phyloP scores from a whole-genome alignment of 2,113 vertebrate species.

The Cinclus cinclus region DNA sequence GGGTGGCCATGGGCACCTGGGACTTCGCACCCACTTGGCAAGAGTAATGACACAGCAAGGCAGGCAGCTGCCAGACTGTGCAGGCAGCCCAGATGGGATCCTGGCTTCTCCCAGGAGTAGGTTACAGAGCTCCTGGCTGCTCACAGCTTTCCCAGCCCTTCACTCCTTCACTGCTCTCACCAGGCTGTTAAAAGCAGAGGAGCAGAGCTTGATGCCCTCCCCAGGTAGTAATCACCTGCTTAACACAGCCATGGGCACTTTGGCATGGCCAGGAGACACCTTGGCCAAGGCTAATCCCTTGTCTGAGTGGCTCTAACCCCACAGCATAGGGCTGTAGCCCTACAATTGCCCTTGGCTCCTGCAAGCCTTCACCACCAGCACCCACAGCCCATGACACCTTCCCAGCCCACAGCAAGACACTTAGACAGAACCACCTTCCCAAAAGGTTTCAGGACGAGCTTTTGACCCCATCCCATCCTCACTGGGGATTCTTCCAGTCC shows the following conservation, averaged over 20 bases:
- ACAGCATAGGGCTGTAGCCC: background rate
- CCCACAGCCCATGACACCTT: background rate
- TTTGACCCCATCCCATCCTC: background rate
- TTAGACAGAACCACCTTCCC: background rate
- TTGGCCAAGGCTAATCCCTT: background rate
- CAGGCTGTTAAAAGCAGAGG: background rate
- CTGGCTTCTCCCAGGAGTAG: background rate
- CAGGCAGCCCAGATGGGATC: background rate
- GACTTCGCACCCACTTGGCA: background rate
- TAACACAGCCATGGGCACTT: background rate
- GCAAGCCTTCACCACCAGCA: background rate
- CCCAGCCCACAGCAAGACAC: background rate
- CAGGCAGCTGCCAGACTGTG: background rate
- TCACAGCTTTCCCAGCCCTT: background rate
- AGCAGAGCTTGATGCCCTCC: background rate
- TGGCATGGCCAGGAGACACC: background rate
- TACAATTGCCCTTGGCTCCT: background rate
- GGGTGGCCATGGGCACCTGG: accelerated
- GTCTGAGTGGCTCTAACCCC: background rate
- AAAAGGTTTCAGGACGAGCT: background rate
- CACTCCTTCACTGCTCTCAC: background rate
- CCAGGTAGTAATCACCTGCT: background rate
- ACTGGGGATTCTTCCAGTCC: accelerated
- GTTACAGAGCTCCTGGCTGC: background rate
- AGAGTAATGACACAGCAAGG: background rate